Evolutionary conservation across 2,113 vertebrate genomes (phyloP).

Genomic region (Ophthalmolycus amberensis): DNA sequence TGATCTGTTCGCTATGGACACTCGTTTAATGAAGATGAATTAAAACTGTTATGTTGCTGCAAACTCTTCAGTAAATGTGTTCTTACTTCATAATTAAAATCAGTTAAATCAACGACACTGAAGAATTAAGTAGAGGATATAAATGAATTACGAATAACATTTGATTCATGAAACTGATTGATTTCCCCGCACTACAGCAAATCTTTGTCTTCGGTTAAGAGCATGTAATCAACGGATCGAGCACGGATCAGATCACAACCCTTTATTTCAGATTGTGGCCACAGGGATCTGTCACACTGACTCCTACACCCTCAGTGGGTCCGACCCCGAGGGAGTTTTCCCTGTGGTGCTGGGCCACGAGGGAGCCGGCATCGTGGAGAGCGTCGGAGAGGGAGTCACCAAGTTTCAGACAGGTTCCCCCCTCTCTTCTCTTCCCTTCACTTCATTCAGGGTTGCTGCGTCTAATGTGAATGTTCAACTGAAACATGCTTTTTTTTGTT

Average conservation of each 20-base stretch:
- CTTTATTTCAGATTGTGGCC: conserved; percentile 75
- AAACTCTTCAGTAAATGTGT: background rate
- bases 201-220: background rate
- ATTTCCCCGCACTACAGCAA: background rate
- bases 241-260: background rate
- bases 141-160: background rate
- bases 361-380: conserved; percentile 87
- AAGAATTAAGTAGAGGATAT: background rate
- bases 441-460: background rate
- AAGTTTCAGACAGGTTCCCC: conserved; percentile 87
- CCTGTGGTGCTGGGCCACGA: conserved; percentile 89
- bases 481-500: background rate
- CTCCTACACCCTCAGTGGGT: conserved; percentile 80
- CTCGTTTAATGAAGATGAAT: background rate
- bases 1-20: background rate
- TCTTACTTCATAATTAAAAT: background rate
- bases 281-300: conserved; percentile 90
- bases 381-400: conserved; percentile 89
- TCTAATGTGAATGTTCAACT: background rate
- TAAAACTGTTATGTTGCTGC: background rate
- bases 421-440: background rate
- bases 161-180: background rate
- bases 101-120: background rate
- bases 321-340: conserved; percentile 78
- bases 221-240: background rate